These are phyloP conservation scores for Rhinella marina DNA, from an alignment of 2,797 vertebrate species.

Conservation along the genomic window DNA sequence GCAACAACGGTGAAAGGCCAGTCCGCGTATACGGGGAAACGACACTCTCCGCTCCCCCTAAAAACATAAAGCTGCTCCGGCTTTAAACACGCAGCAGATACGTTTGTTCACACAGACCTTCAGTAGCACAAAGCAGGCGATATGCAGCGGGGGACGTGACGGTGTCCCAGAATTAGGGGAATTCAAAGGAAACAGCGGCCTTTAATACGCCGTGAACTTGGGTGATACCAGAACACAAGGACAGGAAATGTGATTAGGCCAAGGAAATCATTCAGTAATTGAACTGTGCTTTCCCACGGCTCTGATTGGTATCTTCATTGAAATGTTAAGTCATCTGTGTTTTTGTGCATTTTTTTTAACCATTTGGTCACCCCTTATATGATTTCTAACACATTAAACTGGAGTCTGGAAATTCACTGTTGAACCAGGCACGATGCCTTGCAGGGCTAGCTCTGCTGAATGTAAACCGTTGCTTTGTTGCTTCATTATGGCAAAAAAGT, in stretches of 20 bases:
- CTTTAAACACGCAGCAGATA: background rate
- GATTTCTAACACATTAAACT: background rate
- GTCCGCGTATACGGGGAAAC: background rate
- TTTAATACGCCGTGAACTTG: background rate
- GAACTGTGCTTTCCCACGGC: background rate
- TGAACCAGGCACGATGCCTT: too few relatives aligned
- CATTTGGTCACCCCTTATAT: background rate
- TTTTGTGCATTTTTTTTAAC: background rate
- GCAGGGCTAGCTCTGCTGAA: too few relatives aligned
- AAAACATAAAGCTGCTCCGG: background rate
- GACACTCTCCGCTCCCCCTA: too few relatives aligned
- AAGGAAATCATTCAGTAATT: slow-evolving; percentile 17
- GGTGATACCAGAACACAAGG: background rate
- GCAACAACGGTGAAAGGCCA: background rate
- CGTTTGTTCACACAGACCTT: background rate
- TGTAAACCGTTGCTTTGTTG: too few relatives aligned
- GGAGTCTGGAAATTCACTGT: too few relatives aligned
- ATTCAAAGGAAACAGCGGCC: background rate
- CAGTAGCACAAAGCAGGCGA: background rate
- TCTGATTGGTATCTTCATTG: background rate
- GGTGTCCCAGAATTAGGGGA: background rate
- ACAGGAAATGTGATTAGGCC: slow-evolving; percentile 41
- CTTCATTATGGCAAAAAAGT: too few relatives aligned
- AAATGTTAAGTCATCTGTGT: slow-evolving; percentile 10
- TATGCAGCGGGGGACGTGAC: background rate